A percentile compares a stretch with the other conserved stretches of the same genome.
Conservation (phyloP, 2,888 invertebrate species). For the Microctonus brassicae region DNA sequence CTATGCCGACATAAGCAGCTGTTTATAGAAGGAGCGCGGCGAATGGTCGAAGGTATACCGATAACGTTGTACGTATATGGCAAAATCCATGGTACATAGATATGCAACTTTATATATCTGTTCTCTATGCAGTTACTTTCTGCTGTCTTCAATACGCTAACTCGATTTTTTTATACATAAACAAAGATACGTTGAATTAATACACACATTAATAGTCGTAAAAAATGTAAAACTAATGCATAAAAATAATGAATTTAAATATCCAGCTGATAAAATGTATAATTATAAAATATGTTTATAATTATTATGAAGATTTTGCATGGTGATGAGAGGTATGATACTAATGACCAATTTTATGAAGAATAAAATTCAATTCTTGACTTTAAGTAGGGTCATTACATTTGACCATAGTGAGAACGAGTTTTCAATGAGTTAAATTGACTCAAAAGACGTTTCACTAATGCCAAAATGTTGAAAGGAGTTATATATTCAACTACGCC, state of each 20-base stretch:
- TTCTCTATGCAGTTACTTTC: neutral
- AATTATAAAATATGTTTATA: too few relatives aligned
- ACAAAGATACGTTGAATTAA: too few relatives aligned
- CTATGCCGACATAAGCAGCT: conserved; percentile 28
- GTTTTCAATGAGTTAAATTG: neutral
- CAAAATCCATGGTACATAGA: conserved; percentile 49
- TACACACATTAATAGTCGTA: neutral
- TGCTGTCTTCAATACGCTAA: neutral
- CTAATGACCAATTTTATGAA: neutral
- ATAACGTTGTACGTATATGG: conserved; percentile 52
- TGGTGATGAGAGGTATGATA: too few relatives aligned
- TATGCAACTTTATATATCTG: conserved; percentile 35
- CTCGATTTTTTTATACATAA: conserved; percentile 35
- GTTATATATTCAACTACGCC: neutral
- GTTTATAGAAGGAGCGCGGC: conserved; percentile 44
- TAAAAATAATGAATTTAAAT: too few relatives aligned
- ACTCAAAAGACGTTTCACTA: neutral
- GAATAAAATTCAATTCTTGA: neutral
- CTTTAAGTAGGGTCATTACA: neutral
- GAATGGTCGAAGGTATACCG: conserved; percentile 38
- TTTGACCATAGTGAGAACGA: neutral
- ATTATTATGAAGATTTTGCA: too few relatives aligned
- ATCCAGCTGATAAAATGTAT: too few relatives aligned
- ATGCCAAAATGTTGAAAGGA: neutral
- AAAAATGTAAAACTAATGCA: too few relatives aligned